Evolutionary conservation across 2,888 invertebrate species (phyloP).

Genomic region (Cheilosia grossa): DNA sequence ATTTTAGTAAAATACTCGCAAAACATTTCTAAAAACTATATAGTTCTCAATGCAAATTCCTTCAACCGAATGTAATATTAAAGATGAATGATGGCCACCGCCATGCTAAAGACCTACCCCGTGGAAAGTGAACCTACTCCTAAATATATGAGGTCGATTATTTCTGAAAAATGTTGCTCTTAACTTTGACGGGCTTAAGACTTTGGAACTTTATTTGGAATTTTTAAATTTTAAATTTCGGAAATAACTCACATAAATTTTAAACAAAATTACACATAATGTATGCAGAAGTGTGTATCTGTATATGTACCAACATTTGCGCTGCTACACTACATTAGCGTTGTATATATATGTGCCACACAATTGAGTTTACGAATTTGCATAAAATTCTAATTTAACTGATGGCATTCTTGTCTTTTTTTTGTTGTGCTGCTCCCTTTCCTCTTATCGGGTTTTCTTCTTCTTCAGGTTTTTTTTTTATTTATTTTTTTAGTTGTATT

Average conservation of each 20-base stretch:
- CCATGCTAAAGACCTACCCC: background rate
- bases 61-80: too few species aligned
- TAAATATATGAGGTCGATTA: background rate
- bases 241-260: conserved; percentile 5
- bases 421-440: conserved; percentile 11
- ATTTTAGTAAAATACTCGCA: too few species aligned
- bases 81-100: too few species aligned
- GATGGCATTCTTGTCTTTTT: conserved; percentile 48
- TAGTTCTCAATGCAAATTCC: too few species aligned
- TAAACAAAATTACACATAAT: background rate
- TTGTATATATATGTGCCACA: conserved; percentile 36
- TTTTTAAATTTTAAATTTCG: background rate
- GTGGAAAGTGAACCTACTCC: background rate
- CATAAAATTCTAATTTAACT: conserved; percentile 74
- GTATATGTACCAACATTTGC: conserved; percentile 3
- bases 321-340: conserved; percentile 5
- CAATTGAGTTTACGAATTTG: conserved; percentile 67
- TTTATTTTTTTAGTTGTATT: background rate
- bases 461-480: conserved; percentile 22
- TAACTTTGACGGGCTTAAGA: background rate
- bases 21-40: too few species aligned
- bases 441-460: conserved; percentile 21
- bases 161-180: background rate
- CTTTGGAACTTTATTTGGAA: background rate
- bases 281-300: background rate